These are phyloP conservation scores for Zosterops lateralis DNA, from an alignment of 2,113 vertebrate genomes.

Conservation along the genomic window DNA sequence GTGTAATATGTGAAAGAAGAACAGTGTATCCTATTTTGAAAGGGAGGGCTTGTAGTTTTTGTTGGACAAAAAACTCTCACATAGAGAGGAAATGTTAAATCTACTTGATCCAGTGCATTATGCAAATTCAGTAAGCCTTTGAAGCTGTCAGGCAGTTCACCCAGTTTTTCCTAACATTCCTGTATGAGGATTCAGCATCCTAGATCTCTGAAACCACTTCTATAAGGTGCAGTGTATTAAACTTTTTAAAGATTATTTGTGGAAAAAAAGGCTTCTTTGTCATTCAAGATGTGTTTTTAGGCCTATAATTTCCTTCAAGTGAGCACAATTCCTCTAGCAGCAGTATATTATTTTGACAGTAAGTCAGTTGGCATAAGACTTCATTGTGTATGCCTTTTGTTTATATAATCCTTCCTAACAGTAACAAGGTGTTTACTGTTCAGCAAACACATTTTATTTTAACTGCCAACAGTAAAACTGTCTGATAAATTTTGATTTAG, in stretches of 20 bases:
- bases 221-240: slow-evolving; percentile 15
- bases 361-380: slow-evolving; percentile 58
- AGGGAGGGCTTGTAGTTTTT: neutral
- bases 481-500: slow-evolving; percentile 86
- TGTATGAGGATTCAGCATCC: neutral
- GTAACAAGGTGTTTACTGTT: slow-evolving; percentile 85
- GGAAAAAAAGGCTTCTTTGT: slow-evolving; percentile 57
- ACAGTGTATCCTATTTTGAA: neutral
- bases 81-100: neutral
- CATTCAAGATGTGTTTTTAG: slow-evolving; percentile 57
- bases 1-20: neutral
- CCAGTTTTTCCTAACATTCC: neutral
- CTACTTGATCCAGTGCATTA: neutral
- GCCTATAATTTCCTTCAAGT: slow-evolving; percentile 62
- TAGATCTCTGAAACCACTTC: neutral
- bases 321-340: slow-evolving; percentile 21
- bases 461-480: slow-evolving; percentile 83
- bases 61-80: neutral
- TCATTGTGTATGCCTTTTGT: slow-evolving; percentile 71
- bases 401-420: slow-evolving; percentile 81
- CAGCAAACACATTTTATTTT: slow-evolving; percentile 82
- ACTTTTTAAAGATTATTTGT: slow-evolving; percentile 41
- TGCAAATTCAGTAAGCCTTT: slow-evolving; percentile 13
- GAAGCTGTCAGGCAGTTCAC: neutral
- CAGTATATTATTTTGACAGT: slow-evolving; percentile 68